Evolutionary conservation across 2,888 invertebrate species (phyloP).

Genomic region (Itoplectis maculator): DNA sequence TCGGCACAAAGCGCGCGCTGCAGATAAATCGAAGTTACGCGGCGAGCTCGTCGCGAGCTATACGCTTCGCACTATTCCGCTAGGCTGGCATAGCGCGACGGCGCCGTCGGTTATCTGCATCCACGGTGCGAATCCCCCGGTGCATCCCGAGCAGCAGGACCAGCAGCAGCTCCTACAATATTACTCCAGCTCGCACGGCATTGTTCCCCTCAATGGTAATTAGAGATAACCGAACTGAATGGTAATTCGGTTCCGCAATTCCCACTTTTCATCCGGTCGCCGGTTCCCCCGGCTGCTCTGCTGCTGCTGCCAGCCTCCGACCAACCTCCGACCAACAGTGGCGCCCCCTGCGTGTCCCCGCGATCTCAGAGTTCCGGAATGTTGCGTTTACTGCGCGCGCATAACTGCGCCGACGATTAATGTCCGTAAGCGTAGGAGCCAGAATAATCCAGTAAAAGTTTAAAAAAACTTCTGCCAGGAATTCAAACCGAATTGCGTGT

Average conservation of each 20-base stretch:
- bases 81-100: background rate
- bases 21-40: conserved; percentile 62
- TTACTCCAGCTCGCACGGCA: conserved; percentile 53
- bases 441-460: background rate
- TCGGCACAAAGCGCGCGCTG: conserved; percentile 10
- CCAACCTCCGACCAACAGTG: background rate
- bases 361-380: conserved; percentile 3
- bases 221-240: conserved; percentile 70
- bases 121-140: conserved; percentile 40
- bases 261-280: conserved; percentile 55
- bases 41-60: conserved; percentile 23
- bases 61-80: conserved; percentile 24
- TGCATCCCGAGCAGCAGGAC: conserved; percentile 19
- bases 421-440: background rate
- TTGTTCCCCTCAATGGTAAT: conserved; percentile 69
- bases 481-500: background rate
- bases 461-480: background rate
- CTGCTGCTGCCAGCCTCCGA: background rate
- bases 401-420: background rate
- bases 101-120: conserved; percentile 56
- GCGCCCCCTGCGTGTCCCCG: background rate
- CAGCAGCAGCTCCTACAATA: conserved; percentile 39
- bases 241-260: conserved; percentile 69
- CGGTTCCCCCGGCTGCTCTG: too few relatives aligned
- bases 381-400: background rate